These are phyloP conservation scores for Antheraea assamensis DNA, from an alignment of 2,888 invertebrate species.

Conservation along the genomic window DNA sequence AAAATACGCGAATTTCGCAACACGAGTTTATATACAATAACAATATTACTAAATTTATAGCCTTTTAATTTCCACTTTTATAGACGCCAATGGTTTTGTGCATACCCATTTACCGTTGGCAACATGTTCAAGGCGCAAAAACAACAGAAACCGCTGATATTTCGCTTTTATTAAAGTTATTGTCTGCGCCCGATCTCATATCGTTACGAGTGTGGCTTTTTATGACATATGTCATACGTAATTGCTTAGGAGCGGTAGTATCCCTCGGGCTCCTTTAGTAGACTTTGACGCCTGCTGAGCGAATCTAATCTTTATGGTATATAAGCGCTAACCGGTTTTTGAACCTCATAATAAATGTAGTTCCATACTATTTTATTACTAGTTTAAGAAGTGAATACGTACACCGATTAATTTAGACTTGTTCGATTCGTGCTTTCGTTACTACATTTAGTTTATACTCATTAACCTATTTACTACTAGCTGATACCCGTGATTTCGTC, in stretches of 20 bases:
- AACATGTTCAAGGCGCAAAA: constrained; percentile 28
- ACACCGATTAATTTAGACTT: background rate
- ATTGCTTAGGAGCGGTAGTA: constrained; percentile 62
- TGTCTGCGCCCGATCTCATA: constrained; percentile 50
- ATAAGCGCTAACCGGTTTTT: constrained; percentile 17
- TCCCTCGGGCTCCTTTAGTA: constrained; percentile 50
- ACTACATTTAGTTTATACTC: background rate
- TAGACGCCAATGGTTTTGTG: constrained; percentile 4
- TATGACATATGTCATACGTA: constrained; percentile 73
- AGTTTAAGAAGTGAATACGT: constrained; percentile 30
- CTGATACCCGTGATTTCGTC: too few species aligned
- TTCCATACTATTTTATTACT: constrained; percentile 46
- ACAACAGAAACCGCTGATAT: constrained; percentile 37
- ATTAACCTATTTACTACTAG: background rate
- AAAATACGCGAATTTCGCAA: background rate
- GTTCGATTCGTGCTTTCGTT: background rate
- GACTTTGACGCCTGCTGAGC: constrained; percentile 43
- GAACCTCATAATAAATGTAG: constrained; percentile 29
- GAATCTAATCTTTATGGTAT: constrained; percentile 50
- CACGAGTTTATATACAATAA: background rate
- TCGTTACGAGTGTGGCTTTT: constrained; percentile 55
- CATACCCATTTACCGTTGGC: constrained; percentile 22
- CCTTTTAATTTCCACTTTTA: background rate
- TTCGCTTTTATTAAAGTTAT: constrained; percentile 54
- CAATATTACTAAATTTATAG: background rate